Conservation (phyloP, 1,140 invertebrate genomes). For the Euglossa dilemma region DNA sequence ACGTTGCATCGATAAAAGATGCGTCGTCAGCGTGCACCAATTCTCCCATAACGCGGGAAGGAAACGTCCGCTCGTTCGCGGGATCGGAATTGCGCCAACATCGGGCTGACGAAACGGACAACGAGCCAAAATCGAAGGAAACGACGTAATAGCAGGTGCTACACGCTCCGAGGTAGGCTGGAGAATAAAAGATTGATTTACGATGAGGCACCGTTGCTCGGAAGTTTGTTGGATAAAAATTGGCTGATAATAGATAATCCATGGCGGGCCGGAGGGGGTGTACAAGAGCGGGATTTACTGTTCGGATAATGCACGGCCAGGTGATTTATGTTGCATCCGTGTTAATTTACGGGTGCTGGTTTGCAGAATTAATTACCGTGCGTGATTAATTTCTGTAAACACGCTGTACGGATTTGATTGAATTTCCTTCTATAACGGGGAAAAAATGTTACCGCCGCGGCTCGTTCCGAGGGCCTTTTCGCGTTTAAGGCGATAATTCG, state of each 20-base stretch:
- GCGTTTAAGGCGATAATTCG: too few relatives aligned
- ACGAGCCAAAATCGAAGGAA: neutral
- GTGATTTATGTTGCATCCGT: neutral
- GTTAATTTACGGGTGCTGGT: slow-evolving; percentile 13
- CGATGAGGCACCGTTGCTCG: neutral
- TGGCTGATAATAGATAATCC: neutral
- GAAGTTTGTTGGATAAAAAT: neutral
- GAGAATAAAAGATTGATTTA: slow-evolving; percentile 7
- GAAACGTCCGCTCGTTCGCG: neutral
- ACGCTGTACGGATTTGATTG: neutral
- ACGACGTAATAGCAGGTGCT: neutral
- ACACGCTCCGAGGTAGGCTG: neutral
- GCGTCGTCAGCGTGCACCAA: slow-evolving; percentile 21
- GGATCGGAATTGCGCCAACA: neutral
- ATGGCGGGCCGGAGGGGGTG: neutral
- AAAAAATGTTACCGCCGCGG: neutral
- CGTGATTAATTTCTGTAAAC: slow-evolving; percentile 10
- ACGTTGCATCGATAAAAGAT: slow-evolving; percentile 25
- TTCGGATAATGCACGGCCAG: neutral
- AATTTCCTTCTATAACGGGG: neutral
- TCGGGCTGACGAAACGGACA: neutral
- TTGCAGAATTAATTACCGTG: slow-evolving; percentile 4
- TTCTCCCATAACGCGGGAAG: neutral
- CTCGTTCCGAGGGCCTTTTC: too few relatives aligned
- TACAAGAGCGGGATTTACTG: neutral